These are phyloP conservation scores for Sebastes taczanowskii DNA, from an alignment of 2,797 vertebrate genomes.

Conservation along the genomic window DNA sequence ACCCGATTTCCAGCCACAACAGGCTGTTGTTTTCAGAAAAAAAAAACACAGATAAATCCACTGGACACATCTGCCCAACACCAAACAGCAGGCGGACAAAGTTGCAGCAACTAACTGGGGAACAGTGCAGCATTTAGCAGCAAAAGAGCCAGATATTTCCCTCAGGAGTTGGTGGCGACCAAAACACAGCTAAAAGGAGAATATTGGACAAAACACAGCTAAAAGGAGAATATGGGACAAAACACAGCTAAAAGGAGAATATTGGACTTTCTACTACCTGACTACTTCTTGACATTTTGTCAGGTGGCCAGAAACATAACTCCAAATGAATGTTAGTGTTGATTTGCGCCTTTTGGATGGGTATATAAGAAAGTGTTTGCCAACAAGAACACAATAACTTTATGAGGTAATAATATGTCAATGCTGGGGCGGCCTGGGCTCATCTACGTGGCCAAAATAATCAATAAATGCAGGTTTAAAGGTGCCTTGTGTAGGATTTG, in stretches of 20 bases:
- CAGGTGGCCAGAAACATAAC: neutral
- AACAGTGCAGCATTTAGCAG: neutral
- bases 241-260: neutral
- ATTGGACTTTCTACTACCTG: neutral
- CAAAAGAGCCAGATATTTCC: neutral
- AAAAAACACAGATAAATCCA: neutral
- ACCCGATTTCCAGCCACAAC: neutral
- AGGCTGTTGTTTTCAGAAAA: neutral
- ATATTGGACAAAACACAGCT: neutral
- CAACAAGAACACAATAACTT: neutral
- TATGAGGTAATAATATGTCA: neutral
- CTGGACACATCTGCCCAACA: neutral
- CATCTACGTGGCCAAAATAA: too few species aligned
- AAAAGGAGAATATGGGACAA: neutral
- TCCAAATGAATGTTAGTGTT: neutral
- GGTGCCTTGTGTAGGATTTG: too few species aligned
- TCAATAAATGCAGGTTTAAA: neutral
- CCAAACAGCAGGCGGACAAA: neutral
- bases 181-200: neutral
- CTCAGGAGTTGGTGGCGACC: neutral
- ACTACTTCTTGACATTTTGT: neutral
- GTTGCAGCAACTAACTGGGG: neutral
- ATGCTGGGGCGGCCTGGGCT: neutral
- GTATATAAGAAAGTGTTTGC: neutral
- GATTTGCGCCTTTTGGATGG: neutral